Base-by-base conservation (phyloP, 2,797 vertebrate genomes). In the Tangara arthus region DNA sequence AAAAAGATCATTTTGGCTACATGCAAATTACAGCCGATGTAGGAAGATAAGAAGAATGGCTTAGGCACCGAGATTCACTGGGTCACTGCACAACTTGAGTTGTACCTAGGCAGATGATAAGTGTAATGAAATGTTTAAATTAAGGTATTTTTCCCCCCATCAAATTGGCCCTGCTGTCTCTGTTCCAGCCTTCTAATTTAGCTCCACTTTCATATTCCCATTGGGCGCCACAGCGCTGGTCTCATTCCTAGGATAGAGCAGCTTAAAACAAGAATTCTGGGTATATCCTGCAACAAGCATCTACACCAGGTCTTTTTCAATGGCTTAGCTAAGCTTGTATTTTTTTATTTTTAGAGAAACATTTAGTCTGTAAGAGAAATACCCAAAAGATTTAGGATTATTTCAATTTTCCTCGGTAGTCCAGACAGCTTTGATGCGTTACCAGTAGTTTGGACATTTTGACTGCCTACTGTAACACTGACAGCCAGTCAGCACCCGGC, bases 401-500 rank as follows among this genome's bases (percentile, higher is more conserved):
- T 55, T 86, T 65, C 26, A 22, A 12, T 69, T 82, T 94, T 82
- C 56, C 59, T 90, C 66, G 70, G 41, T 55, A 89, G 71, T 49
- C 47, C 89, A 73, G 35, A 76, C 8, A 72, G 34, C 42, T 85
- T 85, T 71, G 87, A 84, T 55, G 60, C 32, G 70, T 94, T 82
- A 92, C 28, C 11, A 15, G 85, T 86, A 79, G 90, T 87, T 44
- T 90, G 85, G 81, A 92, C 68, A 68, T 95, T 89, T 53, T 71
- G 70, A 91, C 94, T 93, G 95, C 41, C 93, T 89, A 52, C 80
- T 76, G 46, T 91, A 97, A 79, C 15, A 47, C 10, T 59, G 84
- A 93, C 30, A 39, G 86, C 71, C 90, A 96, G 92, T 84, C 89
- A 93, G 83, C 64, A 96, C 63, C 56, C 8, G 15, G 96, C 59